phyloP scores from a whole-genome alignment of 2,888 invertebrate species.

The Ariolimax columbianus region DNA sequence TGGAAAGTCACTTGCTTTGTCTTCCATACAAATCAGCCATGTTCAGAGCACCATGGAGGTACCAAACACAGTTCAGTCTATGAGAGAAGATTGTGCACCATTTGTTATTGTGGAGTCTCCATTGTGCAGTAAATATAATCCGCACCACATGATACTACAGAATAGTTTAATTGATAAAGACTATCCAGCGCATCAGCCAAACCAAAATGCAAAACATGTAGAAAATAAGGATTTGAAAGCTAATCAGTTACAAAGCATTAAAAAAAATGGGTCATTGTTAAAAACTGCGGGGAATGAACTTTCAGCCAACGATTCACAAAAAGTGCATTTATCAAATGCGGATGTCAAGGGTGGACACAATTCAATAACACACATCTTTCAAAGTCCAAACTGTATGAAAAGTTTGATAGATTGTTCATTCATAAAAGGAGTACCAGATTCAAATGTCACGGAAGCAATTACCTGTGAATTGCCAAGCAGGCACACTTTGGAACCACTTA shows the following conservation, averaged over 20 bases:
- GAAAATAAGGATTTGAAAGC: neutral
- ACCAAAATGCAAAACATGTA: neutral
- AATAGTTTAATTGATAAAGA: neutral
- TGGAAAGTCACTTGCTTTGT: neutral
- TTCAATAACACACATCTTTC: neutral
- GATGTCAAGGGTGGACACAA: neutral
- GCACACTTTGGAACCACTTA: neutral
- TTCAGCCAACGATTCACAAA: neutral
- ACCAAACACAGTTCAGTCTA: neutral
- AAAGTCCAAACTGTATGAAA: slow-evolving; percentile 15
- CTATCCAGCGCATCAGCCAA: neutral
- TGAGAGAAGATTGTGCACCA: neutral
- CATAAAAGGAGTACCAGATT: neutral
- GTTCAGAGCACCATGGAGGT: too few relatives aligned
- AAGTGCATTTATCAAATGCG: neutral
- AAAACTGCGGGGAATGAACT: neutral
- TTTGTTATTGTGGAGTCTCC: neutral
- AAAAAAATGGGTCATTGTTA: neutral
- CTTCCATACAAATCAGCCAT: neutral
- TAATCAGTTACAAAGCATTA: neutral
- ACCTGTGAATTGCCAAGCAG: neutral
- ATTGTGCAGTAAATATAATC: neutral
- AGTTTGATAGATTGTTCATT: neutral
- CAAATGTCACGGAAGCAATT: neutral
- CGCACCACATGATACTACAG: neutral